Base-by-base conservation (phyloP, 2,888 invertebrate genomes). In the Aspidiotus destructor region DNA sequence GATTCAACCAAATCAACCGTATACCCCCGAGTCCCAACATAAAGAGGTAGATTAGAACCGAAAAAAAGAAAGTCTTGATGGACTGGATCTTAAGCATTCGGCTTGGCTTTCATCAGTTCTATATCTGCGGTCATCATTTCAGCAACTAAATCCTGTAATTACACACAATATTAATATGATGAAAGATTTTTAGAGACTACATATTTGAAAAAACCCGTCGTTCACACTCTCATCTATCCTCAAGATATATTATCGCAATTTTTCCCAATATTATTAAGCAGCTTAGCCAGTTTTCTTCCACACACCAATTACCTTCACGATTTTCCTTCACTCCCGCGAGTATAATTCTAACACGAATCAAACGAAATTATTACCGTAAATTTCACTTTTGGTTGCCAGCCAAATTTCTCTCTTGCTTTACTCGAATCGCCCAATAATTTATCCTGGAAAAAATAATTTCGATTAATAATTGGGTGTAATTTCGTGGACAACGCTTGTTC, bases 81-180 rank as follows among this genome's bases (percentile, higher is more conserved):
- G 5, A 5, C 28, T 28, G 28, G 28, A 28, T 28, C 44, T 75
- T 84, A 97, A 71, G 97, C 97, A 73, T 83, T 83, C 7, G 97
- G 96, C 80, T 98, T 89, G 73, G 83, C 84, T 76, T 84, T 88
- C 97, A 98, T 98, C 69, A 98, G 81, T 73, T 83, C 85, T 52
- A 98, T 82, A 79, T 98, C 98, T 0, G 92, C 85, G 42, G 85
- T 84, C 82, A 98, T 87, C 98, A 98, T 98, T 76, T 97, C 97
- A 74, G 86, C 85, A 2, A 98, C 95, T 58, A 99, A 82, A 76
- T 88, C 85, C 75, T 85, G 78, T 76, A 87, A 76, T 62, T 71
- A 61, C 9, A 28, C 41, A 48, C n/a, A 60, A 58, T 28, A 28
- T 28, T 28, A 28, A 1, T 28, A 54, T 40, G n/a, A 55, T 55